phyloP scores from a whole-genome alignment of 2,797 vertebrate species.

The Psittacula echo region DNA sequence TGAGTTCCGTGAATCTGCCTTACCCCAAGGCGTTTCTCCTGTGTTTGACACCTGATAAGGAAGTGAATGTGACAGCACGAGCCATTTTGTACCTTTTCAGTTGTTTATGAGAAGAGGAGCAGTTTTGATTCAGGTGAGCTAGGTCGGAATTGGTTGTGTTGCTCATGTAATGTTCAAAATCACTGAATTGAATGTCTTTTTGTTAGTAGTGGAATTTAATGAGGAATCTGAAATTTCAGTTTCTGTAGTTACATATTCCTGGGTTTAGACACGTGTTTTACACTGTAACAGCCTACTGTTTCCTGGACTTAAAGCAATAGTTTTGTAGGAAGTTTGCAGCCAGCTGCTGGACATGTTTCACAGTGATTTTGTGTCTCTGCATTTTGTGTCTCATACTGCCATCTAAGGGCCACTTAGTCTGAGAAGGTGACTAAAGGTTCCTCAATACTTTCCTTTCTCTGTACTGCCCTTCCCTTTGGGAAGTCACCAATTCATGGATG shows the following conservation, averaged over 20 bases:
- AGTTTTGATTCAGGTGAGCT: background rate
- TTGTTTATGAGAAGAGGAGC: background rate
- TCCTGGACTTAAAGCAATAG: background rate
- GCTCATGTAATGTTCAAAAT: fast-evolving
- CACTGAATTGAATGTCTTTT: background rate
- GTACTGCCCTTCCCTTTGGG: background rate
- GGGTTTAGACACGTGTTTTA: fast-evolving
- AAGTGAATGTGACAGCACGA: fast-evolving
- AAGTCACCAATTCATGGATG: background rate
- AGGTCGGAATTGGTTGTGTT: background rate
- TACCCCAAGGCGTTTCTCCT: background rate
- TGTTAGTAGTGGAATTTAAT: background rate
- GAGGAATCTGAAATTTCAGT: background rate
- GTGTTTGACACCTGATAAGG: background rate
- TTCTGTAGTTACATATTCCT: fast-evolving
- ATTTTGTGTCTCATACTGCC: conserved; percentile 55
- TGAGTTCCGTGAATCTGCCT: background rate
- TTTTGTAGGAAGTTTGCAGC: background rate
- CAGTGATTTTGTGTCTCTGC: background rate
- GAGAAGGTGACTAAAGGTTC: background rate
- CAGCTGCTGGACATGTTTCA: background rate
- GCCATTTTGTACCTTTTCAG: background rate
- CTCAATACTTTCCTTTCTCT: background rate
- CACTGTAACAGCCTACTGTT: background rate
- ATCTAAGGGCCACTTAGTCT: conserved; percentile 14